These are phyloP conservation scores for Labroides dimidiatus DNA, from an alignment of 2,797 vertebrate genomes.

Conservation along the genomic window DNA sequence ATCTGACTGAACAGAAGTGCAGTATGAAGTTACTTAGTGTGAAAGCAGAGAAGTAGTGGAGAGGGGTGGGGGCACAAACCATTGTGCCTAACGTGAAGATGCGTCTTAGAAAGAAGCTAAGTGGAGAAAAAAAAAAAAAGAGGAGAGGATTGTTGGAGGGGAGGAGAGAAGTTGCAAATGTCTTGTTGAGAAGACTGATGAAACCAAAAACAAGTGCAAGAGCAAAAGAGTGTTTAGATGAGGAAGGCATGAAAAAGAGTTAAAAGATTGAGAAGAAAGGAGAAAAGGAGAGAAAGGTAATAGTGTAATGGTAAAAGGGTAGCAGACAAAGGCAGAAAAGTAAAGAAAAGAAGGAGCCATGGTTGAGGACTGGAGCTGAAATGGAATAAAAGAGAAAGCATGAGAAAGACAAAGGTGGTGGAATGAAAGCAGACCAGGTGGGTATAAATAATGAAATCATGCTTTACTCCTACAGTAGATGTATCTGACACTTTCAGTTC, in stretches of 20 bases:
- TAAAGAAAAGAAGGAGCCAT: neutral
- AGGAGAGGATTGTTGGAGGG: neutral
- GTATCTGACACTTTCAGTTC: too few relatives aligned
- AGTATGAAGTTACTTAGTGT: too few relatives aligned
- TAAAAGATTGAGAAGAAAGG: neutral
- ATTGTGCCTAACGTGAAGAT: too few relatives aligned
- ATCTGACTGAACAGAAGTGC: too few relatives aligned
- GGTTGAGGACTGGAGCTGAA: accelerated
- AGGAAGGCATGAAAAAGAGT: neutral
- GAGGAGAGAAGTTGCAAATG: too few relatives aligned
- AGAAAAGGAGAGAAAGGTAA: neutral
- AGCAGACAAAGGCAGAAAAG: neutral
- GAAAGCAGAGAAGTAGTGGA: too few relatives aligned
- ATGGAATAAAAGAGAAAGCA: neutral
- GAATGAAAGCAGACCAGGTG: too few relatives aligned
- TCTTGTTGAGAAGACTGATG: neutral
- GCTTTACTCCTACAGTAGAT: too few relatives aligned
- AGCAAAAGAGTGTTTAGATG: too few relatives aligned
- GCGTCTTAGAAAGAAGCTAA: too few relatives aligned
- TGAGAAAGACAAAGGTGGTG: neutral
- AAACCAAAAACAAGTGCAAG: neutral
- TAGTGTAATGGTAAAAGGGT: neutral
- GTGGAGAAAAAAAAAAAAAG: neutral
- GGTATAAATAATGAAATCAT: too few relatives aligned
- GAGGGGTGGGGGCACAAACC: too few relatives aligned